Conservation (phyloP, 2,797 vertebrate species). For the Cygnus olor region DNA sequence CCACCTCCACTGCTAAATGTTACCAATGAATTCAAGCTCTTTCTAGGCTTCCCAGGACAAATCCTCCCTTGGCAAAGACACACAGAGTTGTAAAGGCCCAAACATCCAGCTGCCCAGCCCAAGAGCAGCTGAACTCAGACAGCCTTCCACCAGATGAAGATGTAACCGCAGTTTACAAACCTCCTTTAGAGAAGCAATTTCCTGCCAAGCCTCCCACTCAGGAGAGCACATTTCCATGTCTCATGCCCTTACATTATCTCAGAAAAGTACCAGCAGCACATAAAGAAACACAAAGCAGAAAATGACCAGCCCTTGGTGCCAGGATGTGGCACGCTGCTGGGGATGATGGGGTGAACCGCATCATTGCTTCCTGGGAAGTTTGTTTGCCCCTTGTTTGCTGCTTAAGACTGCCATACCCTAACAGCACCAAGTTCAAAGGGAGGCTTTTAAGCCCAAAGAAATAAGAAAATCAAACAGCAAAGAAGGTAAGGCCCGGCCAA, state of each 20-base stretch:
- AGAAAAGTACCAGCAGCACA: background rate
- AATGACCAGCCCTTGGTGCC: background rate
- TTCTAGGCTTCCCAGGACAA: background rate
- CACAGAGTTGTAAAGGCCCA: background rate
- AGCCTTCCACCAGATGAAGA: background rate
- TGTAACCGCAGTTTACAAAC: background rate
- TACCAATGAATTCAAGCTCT: background rate
- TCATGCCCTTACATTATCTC: background rate
- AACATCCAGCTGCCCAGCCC: background rate
- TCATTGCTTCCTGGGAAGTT: background rate
- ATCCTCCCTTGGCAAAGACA: background rate
- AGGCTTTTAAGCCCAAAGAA: background rate
- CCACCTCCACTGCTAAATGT: background rate
- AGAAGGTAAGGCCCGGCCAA: background rate
- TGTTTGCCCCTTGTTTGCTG: background rate
- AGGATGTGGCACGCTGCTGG: background rate
- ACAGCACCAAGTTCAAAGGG: background rate
- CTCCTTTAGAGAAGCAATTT: background rate
- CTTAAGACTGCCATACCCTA: background rate
- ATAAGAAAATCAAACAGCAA: background rate
- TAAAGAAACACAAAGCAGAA: background rate
- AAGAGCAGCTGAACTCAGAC: background rate
- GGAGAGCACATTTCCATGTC: background rate
- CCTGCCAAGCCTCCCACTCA: background rate
- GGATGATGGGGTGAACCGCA: background rate